Evolutionary conservation across 2,113 vertebrate species (phyloP).

Genomic region (Stictonetta naevosa): DNA sequence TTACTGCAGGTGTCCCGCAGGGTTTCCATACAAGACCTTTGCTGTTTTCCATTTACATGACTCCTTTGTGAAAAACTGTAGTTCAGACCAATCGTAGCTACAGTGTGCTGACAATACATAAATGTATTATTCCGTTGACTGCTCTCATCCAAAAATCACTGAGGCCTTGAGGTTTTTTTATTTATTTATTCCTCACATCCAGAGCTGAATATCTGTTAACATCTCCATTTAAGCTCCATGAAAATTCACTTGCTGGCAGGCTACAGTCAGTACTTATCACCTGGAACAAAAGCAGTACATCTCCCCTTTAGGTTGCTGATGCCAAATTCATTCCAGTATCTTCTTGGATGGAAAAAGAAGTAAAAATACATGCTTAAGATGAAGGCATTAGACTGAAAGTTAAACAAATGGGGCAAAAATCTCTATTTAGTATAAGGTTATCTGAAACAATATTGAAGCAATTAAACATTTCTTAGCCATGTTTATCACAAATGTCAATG

Average conservation of each 20-base stretch:
- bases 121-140: conserved; percentile 21
- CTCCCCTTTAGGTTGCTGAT: neutral
- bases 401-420: neutral
- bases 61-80: neutral
- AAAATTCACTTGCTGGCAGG: conserved; percentile 35
- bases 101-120: neutral
- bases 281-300: conserved; percentile 9
- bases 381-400: neutral
- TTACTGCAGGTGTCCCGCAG: neutral
- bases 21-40: conserved; percentile 2
- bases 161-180: conserved; percentile 9
- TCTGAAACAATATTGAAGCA: neutral
- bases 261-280: neutral
- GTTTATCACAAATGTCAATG: neutral
- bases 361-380: neutral
- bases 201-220: conserved; percentile 19
- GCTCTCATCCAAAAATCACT: conserved; percentile 38
- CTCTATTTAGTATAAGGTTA: neutral
- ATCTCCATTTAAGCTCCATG: conserved; percentile 54
- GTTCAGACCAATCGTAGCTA: neutral
- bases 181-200: conserved; percentile 13
- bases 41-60: neutral
- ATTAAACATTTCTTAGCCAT: neutral
- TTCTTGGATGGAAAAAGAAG: neutral
- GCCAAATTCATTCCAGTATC: neutral